phyloP scores from a whole-genome alignment of 2,888 invertebrate species.

The Melikaiella ostensackeni region DNA sequence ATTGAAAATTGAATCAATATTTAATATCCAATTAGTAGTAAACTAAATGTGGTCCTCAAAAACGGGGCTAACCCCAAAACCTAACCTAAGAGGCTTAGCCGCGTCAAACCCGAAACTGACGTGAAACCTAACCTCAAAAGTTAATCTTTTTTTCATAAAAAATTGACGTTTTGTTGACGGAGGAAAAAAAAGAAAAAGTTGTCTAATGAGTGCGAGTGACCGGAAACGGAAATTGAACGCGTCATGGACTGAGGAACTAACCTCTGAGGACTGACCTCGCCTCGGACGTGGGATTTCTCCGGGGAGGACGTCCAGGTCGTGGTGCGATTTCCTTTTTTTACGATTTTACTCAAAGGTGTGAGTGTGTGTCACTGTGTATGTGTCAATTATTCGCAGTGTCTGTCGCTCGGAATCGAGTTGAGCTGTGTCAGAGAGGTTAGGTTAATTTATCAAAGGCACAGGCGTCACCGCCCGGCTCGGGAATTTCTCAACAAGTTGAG shows the following conservation, averaged over 20 bases:
- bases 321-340: constrained; percentile 2
- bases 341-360: constrained; percentile 20
- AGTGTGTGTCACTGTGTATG: constrained; percentile 29
- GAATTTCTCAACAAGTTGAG: constrained; percentile 44
- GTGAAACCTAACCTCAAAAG: constrained; percentile 34
- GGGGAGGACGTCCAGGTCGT: constrained; percentile 26
- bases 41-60: not conserved
- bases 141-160: constrained; percentile 9
- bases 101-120: not conserved
- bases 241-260: constrained; percentile 28
- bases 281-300: constrained; percentile 26
- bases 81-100: not conserved
- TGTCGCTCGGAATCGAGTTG: constrained; percentile 31
- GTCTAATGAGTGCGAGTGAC: constrained; percentile 37
- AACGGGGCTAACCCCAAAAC: constrained; percentile 7
- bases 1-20: not conserved
- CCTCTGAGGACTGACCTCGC: constrained; percentile 29
- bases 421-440: constrained; percentile 48
- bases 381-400: constrained; percentile 30
- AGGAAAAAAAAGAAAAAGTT: constrained; percentile 3
- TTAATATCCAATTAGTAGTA: not conserved
- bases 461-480: constrained; percentile 51
- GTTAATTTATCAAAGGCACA: constrained; percentile 40
- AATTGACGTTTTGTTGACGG: not conserved
- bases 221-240: constrained; percentile 55